Conservation (phyloP, 2,113 vertebrate species). For the Pomatostomus ruficeps region DNA sequence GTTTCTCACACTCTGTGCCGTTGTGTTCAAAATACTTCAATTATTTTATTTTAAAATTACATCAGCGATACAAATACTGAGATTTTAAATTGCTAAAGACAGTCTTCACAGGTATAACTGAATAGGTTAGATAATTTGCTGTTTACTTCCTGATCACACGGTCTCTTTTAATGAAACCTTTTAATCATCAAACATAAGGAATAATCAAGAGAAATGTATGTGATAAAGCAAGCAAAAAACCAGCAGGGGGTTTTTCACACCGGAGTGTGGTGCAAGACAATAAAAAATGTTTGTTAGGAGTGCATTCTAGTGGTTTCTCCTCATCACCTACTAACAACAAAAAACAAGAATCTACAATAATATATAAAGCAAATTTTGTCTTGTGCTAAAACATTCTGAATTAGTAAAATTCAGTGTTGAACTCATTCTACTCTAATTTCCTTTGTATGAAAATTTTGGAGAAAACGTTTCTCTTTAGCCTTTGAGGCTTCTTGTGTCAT, state of each 20-base stretch:
- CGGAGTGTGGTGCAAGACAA: neutral
- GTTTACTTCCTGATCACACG: neutral
- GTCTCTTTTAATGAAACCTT: neutral
- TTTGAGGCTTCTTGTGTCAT: neutral
- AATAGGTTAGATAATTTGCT: neutral
- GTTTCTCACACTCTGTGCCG: neutral
- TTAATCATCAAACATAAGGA: neutral
- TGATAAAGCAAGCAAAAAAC: neutral
- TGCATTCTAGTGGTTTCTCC: neutral
- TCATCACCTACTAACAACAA: neutral
- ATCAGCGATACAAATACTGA: neutral
- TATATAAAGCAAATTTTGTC: neutral
- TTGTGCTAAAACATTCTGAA: neutral
- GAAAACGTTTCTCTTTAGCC: neutral
- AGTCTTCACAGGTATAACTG: neutral
- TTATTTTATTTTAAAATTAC: neutral
- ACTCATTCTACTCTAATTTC: neutral
- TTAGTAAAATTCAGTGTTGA: neutral
- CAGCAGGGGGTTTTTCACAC: neutral
- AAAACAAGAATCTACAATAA: rapidly evolving
- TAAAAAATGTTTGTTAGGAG: neutral
- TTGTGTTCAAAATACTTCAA: neutral
- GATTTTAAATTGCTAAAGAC: neutral
- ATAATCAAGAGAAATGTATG: neutral
- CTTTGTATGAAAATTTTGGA: neutral